A percentile compares a stretch with the other conserved stretches of the same genome.
Evolutionary conservation across 2,888 invertebrate genomes (phyloP).

Genomic region (Thera obeliscata): DNA sequence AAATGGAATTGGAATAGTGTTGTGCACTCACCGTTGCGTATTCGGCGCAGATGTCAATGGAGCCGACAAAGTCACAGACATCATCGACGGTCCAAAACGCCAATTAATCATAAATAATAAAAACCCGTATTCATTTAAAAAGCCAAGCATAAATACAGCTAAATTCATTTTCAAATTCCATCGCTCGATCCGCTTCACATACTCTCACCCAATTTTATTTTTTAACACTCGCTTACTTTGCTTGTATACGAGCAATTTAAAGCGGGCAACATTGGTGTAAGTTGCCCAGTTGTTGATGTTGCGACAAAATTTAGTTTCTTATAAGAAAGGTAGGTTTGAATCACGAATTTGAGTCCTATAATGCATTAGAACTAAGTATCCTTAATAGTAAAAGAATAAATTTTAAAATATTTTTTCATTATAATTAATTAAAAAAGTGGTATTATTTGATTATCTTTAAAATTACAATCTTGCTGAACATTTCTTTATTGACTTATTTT

Average conservation of each 20-base stretch:
- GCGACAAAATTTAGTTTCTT: too few species aligned
- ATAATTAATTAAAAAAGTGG: too few species aligned
- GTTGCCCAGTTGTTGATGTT: too few species aligned
- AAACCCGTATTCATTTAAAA: slow-evolving; percentile 5
- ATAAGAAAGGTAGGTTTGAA: too few species aligned
- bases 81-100: slow-evolving; percentile 93
- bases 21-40: slow-evolving; percentile 92
- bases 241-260: slow-evolving; percentile 3
- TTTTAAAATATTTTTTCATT: too few species aligned
- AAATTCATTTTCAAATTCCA: slow-evolving; percentile 19
- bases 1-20: slow-evolving; percentile 41
- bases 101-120: slow-evolving; percentile 10
- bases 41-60: slow-evolving; percentile 96
- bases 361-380: too few species aligned
- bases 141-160: slow-evolving; percentile 18
- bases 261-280: slow-evolving; percentile 8
- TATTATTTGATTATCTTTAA: too few species aligned
- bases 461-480: too few species aligned
- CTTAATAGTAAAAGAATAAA: too few species aligned
- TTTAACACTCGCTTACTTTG: slow-evolving; percentile 42
- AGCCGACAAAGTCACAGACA: slow-evolving; percentile 93
- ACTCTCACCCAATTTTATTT: slow-evolving; percentile 51
- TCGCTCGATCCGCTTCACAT: slow-evolving; percentile 22
- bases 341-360: too few species aligned
- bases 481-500: too few species aligned